Evolutionary conservation across 2,888 invertebrate species (phyloP), one percentile per base, ranked within the genome.

Genomic region (Furcula furcula): DNA sequence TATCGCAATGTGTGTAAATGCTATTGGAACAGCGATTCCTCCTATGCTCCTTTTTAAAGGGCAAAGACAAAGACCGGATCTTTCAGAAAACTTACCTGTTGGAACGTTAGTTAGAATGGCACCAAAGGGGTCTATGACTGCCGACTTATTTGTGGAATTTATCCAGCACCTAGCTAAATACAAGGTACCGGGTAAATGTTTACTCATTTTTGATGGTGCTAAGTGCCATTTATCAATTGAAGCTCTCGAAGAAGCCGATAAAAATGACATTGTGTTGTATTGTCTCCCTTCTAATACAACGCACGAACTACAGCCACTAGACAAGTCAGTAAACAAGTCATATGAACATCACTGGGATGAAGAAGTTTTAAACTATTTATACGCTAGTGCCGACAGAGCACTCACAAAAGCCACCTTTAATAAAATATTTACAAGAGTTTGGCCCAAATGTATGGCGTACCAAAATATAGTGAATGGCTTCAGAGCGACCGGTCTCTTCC

Each of bases 231-330:
- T 49, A 15, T 27, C 31, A 9, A 32, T 35, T 27, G 39, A 39
- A 14, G 22, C 32, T 36, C 23, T 46, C 9, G 46, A 54, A 28
- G 46, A 31, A 41, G 48, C 46, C 19, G 50, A 48, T 29, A 43
- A 34, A 29, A 11, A 29, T 28, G 43, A 29, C 16, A 46, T 44
- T 25, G 28, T 27, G 7, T 31, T 49, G 11, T 52, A 51, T 32
- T 55, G 49, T 31, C 23, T 50, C 21, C 46, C 43, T 1, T 45
- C 39, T 16, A 48, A 47, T 18, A 47, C 49, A 0, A 54, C 48
- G 2, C 46, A 50, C 16, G 44, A 51, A 27, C 18, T 49, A 6
- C 51, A 52, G 20, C 46, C 50, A 18, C 27, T 47, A 10, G 49
- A 55, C 16, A 55, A 52, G 34, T 34, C 50, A 9, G 40, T 45